phyloP scores from a whole-genome alignment of 2,888 invertebrate genomes.

The Cerastis rubricosa region DNA sequence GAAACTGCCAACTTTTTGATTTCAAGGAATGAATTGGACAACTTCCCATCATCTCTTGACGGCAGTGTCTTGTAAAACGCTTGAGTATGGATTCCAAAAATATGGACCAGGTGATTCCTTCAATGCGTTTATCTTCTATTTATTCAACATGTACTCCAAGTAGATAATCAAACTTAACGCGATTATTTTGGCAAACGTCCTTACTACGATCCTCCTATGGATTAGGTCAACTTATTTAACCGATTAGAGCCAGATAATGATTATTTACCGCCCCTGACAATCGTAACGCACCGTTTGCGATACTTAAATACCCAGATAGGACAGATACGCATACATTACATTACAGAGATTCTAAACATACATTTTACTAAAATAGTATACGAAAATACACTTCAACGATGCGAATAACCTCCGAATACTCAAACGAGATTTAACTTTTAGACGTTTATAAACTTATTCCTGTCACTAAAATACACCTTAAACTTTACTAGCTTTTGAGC shows the following conservation, averaged over 20 bases:
- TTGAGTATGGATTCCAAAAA: neutral
- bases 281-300: slow-evolving; percentile 36
- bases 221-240: slow-evolving; percentile 8
- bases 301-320: slow-evolving; percentile 31
- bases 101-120: neutral
- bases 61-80: too few relatives aligned
- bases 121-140: neutral
- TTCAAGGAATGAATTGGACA: neutral
- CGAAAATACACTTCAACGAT: slow-evolving; percentile 61
- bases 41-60: neutral
- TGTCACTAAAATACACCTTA: neutral
- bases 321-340: slow-evolving; percentile 43
- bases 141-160: neutral
- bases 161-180: neutral
- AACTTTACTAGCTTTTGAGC: neutral
- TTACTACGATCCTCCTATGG: neutral
- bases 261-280: slow-evolving; percentile 42
- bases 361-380: slow-evolving; percentile 56
- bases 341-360: slow-evolving; percentile 63
- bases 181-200: slow-evolving; percentile 10
- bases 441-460: neutral
- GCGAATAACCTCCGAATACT: slow-evolving; percentile 20
- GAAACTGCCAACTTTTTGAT: neutral
- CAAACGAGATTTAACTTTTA: slow-evolving; percentile 13
- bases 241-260: slow-evolving; percentile 20